Conservation (phyloP, 2,888 invertebrate species). For the Cetonia aurata region DNA sequence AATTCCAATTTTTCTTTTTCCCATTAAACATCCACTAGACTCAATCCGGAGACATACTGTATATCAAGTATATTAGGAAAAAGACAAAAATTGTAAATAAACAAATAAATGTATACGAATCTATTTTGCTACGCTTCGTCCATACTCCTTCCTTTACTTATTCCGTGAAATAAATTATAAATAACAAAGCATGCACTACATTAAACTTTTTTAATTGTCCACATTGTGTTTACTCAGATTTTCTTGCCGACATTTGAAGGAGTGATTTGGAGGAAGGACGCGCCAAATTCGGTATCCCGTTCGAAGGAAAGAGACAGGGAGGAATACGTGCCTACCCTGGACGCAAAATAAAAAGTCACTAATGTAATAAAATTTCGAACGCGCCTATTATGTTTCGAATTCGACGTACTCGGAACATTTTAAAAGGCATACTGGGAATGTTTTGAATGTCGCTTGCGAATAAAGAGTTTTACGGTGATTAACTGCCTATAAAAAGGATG, state of each 20-base stretch:
- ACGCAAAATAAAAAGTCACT: conserved; percentile 47
- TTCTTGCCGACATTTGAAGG: conserved; percentile 4
- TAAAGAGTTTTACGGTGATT: conserved; percentile 40
- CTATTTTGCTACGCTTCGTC: background rate
- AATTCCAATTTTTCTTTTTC: no score
- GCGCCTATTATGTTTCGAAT: conserved; percentile 53
- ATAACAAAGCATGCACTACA: background rate
- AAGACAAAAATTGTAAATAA: no score
- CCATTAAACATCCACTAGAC: no score
- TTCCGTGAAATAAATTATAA: conserved; percentile 7
- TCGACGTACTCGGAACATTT: conserved; percentile 52
- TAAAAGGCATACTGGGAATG: conserved; percentile 49
- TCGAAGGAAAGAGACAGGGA: conserved; percentile 14
- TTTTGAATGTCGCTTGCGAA: conserved; percentile 39
- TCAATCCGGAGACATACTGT: no score
- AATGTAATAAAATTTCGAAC: conserved; percentile 54
- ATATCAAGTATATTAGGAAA: no score
- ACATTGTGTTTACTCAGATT: conserved; percentile 13
- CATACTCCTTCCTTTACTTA: conserved; percentile 4
- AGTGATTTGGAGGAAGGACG: conserved; percentile 17
- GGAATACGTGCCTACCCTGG: conserved; percentile 7
- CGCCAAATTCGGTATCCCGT: conserved; percentile 26
- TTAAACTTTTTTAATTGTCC: background rate
- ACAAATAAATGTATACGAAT: background rate
- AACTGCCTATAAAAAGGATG: conserved; percentile 37